Percentiles rank a stretch among this genome's conserved stretches.
phyloP scores from a whole-genome alignment of 2,797 vertebrate genomes.

The Synaphobranchus kaupii region DNA sequence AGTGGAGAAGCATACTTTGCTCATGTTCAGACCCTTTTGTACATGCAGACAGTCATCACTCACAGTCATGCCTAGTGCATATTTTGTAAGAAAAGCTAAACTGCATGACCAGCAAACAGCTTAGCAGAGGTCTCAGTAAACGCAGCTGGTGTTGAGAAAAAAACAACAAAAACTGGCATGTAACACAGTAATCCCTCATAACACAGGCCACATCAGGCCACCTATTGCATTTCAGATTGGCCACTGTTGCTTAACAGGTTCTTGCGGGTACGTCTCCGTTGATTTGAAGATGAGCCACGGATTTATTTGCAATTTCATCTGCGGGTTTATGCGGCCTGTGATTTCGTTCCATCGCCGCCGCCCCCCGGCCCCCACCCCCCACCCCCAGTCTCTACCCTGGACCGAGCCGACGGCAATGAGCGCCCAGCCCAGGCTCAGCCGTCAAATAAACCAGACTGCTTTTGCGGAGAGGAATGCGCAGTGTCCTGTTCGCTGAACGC shows the following conservation, averaged over 20 bases:
- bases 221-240: constrained; percentile 7
- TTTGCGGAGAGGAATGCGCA: background rate
- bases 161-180: background rate
- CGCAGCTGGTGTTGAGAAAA: background rate
- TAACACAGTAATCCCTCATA: constrained; percentile 9
- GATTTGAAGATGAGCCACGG: background rate
- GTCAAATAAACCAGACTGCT: background rate
- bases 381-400: background rate
- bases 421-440: background rate
- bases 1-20: constrained; percentile 1
- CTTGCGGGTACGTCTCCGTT: background rate
- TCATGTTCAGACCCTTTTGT: background rate
- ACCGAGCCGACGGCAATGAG: background rate
- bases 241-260: background rate
- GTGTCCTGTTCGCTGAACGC: background rate
- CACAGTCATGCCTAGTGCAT: background rate
- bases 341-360: background rate
- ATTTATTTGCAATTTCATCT: constrained; percentile 15
- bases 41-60: background rate
- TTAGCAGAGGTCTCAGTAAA: background rate
- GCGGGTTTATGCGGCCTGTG: background rate
- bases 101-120: background rate
- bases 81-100: background rate
- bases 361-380: no score
- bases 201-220: background rate